phyloP scores from a whole-genome alignment of 1,140 invertebrate species.

The Catajapyx aquilonaris region DNA sequence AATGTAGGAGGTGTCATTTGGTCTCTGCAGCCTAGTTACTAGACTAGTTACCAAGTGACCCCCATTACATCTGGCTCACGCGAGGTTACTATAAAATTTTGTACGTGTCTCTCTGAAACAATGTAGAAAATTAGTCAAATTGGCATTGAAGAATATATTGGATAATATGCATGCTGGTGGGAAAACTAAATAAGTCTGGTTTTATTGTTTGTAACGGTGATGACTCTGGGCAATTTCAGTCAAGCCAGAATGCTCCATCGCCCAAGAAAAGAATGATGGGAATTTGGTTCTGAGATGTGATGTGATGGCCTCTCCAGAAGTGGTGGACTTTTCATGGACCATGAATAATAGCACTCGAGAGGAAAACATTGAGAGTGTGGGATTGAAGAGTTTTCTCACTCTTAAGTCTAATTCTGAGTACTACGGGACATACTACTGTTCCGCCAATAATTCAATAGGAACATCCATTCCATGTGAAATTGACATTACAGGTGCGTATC shows the following conservation, averaged over 20 bases:
- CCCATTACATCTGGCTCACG: too few species aligned
- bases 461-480: conserved; percentile 48
- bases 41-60: too few species aligned
- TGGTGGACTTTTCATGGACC: conserved; percentile 64
- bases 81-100: too few species aligned
- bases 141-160: too few species aligned
- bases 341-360: conserved; percentile 58
- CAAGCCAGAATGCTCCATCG: conserved; percentile 62
- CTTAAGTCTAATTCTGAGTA: conserved; percentile 39
- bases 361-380: conserved; percentile 26
- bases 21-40: too few species aligned
- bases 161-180: too few species aligned
- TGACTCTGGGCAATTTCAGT: too few species aligned
- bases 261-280: conserved; percentile 43
- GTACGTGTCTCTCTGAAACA: too few species aligned
- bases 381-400: conserved; percentile 36
- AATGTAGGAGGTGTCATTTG: too few species aligned
- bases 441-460: conserved; percentile 63
- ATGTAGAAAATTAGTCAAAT: too few species aligned
- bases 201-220: too few species aligned
- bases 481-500: conserved; percentile 46
- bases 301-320: conserved; percentile 53
- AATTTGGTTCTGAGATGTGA: conserved; percentile 56
- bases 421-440: conserved; percentile 59
- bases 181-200: too few species aligned